Evolutionary conservation across 1,140 invertebrate genomes (phyloP).

Genomic region (Ctenoplectra terminalis): DNA sequence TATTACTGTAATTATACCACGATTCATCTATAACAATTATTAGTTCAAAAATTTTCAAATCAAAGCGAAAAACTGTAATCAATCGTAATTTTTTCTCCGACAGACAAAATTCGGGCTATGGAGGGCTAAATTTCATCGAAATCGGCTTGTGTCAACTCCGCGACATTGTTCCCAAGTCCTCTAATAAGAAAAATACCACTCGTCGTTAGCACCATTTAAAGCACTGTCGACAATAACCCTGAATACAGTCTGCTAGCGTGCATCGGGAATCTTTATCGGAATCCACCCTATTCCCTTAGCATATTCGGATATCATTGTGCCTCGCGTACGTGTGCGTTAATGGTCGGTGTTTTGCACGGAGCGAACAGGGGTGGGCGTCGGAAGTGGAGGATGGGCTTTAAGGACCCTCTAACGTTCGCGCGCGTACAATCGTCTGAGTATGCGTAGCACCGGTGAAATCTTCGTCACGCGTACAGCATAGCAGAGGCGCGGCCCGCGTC

Average conservation of each 20-base stretch:
- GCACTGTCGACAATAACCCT: not conserved
- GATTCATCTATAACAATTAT: no score
- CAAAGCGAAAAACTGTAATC: no score
- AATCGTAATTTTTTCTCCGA: no score
- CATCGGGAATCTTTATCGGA: conserved; percentile 25
- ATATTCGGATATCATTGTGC: conserved; percentile 71
- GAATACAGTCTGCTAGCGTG: not conserved
- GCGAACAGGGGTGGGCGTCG: not conserved
- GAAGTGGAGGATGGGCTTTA: not conserved
- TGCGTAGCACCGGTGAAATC: conserved; percentile 37
- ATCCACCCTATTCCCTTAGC: conserved; percentile 61
- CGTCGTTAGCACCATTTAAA: not conserved
- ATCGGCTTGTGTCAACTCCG: no score
- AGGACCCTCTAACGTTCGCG: conserved; percentile 12
- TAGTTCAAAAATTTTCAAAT: no score
- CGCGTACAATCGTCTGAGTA: conserved; percentile 15
- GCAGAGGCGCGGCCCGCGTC: conserved; percentile 46
- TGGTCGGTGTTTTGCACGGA: conserved; percentile 58
- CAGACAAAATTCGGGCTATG: no score
- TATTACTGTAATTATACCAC: no score
- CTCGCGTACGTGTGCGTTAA: conserved; percentile 59
- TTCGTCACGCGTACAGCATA: conserved; percentile 55
- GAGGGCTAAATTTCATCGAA: no score
- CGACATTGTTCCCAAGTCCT: no score
- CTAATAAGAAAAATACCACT: not conserved